phyloP scores from a whole-genome alignment of 2,797 vertebrate genomes.

The Darevskia mixta region DNA sequence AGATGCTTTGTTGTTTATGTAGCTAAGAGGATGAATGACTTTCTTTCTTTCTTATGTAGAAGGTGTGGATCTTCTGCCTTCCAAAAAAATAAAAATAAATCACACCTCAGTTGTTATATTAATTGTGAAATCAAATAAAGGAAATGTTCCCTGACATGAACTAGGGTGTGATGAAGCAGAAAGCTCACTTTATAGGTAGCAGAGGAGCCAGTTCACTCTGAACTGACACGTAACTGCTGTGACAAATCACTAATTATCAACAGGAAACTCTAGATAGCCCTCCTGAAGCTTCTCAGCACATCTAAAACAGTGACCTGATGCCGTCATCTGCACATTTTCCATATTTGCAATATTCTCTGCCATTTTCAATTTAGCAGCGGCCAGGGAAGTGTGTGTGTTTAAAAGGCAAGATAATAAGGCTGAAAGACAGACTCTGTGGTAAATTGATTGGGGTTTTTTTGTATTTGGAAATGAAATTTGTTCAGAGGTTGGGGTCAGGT shows the following conservation, averaged over 20 bases:
- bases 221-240: constrained; percentile 47
- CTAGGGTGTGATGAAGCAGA: constrained; percentile 60
- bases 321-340: background rate
- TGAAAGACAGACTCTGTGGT: constrained; percentile 17
- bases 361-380: constrained; percentile 8
- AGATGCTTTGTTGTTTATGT: constrained; percentile 77
- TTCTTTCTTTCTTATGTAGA: constrained; percentile 62
- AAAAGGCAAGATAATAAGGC: constrained; percentile 8
- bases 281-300: constrained; percentile 12
- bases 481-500: constrained; percentile 29
- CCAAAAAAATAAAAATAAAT: constrained; percentile 32
- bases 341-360: constrained; percentile 13
- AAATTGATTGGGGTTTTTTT: constrained; percentile 21
- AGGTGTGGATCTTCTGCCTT: constrained; percentile 49
- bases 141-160: constrained; percentile 67
- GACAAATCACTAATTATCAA: constrained; percentile 54
- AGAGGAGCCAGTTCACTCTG: constrained; percentile 60
- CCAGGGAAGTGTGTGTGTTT: background rate
- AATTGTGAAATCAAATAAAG: constrained; percentile 75
- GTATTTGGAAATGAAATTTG: constrained; percentile 59
- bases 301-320: constrained; percentile 34
- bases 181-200: constrained; percentile 44
- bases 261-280: constrained; percentile 36
- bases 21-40: constrained; percentile 40
- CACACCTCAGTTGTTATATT: constrained; percentile 60